A percentile compares a stretch with the other conserved stretches of the same genome.
phyloP scores from a whole-genome alignment of 2,113 vertebrate species.

The Oncorhynchus nerka region DNA sequence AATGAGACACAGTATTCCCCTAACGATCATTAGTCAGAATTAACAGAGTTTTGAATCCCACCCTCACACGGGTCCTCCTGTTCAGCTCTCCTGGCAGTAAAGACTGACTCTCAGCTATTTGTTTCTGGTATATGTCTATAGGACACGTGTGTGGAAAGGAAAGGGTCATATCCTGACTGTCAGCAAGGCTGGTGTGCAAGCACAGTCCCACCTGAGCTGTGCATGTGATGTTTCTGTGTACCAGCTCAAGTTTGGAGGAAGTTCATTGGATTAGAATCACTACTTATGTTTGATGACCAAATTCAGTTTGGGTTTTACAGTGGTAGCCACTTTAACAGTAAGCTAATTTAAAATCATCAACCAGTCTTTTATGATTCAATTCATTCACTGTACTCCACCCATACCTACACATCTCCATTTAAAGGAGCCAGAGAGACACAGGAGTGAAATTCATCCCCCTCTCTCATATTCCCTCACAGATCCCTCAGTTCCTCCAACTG shows the following conservation, averaged over 20 bases:
- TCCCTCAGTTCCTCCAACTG: conserved; percentile 7
- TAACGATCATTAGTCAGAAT: conserved; percentile 22
- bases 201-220: background rate
- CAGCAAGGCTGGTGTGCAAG: conserved; percentile 31
- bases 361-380: background rate
- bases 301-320: background rate
- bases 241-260: conserved; percentile 24
- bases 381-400: conserved; percentile 16
- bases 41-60: conserved; percentile 18
- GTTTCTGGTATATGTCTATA: background rate
- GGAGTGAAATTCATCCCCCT: background rate
- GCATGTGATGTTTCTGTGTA: conserved; percentile 11
- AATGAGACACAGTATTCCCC: conserved; percentile 36
- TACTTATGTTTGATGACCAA: background rate
- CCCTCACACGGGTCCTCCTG: background rate
- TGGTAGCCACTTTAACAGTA: too few relatives aligned
- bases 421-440: background rate
- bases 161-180: conserved; percentile 29
- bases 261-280: conserved; percentile 39
- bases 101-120: background rate
- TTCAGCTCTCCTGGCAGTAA: conserved; percentile 16
- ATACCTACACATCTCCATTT: background rate
- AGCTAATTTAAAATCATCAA: background rate
- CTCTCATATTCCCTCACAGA: conserved; percentile 16
- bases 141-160: conserved; percentile 26